These are phyloP conservation scores for Aplysina aerophoba DNA, from an alignment of 37 sponge, comb jelly and placozoan genomes.

Conservation along the genomic window DNA sequence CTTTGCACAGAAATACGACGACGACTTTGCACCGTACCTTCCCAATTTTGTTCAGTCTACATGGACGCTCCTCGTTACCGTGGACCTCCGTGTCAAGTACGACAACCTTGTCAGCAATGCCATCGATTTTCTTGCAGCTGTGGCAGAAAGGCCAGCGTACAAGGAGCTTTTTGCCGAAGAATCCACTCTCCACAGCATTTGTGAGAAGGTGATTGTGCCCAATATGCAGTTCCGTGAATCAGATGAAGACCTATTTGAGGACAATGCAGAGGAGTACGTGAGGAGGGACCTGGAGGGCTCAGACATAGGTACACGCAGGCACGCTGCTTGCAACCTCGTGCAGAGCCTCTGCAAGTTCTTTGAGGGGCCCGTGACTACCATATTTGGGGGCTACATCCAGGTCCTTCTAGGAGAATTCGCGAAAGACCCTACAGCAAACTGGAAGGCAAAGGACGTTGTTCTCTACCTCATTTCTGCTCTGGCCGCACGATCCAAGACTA, in stretches of 20 bases:
- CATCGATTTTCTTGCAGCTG: constrained; percentile 95
- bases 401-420: constrained; percentile 76
- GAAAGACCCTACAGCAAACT: constrained; percentile 73
- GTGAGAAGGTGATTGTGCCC: constrained; percentile 93
- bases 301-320: constrained; percentile 95
- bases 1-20: constrained; percentile 99
- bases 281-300: constrained; percentile 94
- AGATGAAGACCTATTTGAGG: constrained; percentile 98
- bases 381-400: constrained; percentile 78
- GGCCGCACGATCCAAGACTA: constrained; percentile 87
- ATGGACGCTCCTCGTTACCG: constrained; percentile 91
- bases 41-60: constrained; percentile 88
- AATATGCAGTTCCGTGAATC: constrained; percentile 86
- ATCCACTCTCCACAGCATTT: constrained; percentile 79
- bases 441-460: constrained; percentile 93
- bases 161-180: constrained; percentile 87
- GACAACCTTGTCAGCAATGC: constrained; percentile 92
- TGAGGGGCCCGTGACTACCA: constrained; percentile 82
- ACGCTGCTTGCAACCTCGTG: constrained; percentile 94
- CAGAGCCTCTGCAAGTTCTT: constrained; percentile 84
- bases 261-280: constrained; percentile 97
- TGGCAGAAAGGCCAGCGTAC: constrained; percentile 88
- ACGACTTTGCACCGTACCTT: constrained; percentile 86
- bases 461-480: constrained; percentile 95
- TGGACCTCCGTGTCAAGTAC: constrained; percentile 85